Base-by-base conservation (phyloP, 2,113 vertebrate genomes). In the Nothobranchius kuhntae region DNA sequence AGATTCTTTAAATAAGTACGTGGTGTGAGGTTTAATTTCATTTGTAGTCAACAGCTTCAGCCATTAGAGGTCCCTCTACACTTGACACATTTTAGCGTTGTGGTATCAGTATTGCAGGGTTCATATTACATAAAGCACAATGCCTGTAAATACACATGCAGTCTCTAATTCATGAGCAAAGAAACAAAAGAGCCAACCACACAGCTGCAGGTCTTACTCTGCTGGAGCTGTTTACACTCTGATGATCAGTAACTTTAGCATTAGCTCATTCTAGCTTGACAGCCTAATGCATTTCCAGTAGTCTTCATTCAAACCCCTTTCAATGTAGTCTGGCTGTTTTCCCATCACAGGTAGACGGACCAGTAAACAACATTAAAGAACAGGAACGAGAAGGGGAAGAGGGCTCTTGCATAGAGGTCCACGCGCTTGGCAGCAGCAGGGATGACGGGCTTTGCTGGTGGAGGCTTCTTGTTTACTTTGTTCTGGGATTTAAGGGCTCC, bases 311-410 rank as follows among this genome's bases (percentile, higher is more conserved):
- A 73, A 69, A 73, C 17, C 7, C 40, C 7, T 56, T 65, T 9
- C 12, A 46, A 1, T 15, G 2, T 2, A 8, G 7, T 10, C 9
- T 11, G 10, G 11, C 7, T 10, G 17, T 9, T 9, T 17, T 21
- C 3, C 14, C 13, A 54, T 87, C 65, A 98, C 94, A 98, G 94
- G 92, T 99, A 99, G 82, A 96, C 89, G 61, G 96, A 98, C 97
- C 97, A 99, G 81, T 99, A 99, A 86, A 99, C 97, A 30, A 99
- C 94, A 0, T 98, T 98, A 84, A 99, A 99, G 91, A 99, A 98
- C 77, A 99, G 92, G 89, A 99, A 99, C 80, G 94, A 92, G 86
- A 98, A 98, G 13, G 97, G 97, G 81, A 98, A 99, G 38, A 99
- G 81, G 1, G 96, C 97, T 72, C 97, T 94, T 36, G 97, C 94